Evolutionary conservation across 2,797 vertebrate genomes (phyloP), one percentile per base, ranked within the genome.

Genomic region (Crocodylus rhombifer): DNA sequence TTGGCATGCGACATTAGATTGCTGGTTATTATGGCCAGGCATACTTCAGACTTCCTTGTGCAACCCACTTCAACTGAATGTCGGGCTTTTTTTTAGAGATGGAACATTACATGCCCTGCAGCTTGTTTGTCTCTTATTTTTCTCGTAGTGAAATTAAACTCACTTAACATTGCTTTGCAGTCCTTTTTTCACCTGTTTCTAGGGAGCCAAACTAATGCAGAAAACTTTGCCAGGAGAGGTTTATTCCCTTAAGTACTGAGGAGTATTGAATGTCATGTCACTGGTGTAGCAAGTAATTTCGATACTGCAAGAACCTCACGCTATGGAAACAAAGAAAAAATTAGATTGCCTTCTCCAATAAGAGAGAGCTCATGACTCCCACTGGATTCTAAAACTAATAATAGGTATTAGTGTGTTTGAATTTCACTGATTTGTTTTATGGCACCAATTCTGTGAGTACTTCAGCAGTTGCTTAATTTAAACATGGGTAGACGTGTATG

Each of bases 261-360:
- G 4, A 0, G 1, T 0, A 2, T 1, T 26, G 36, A 1, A 0
- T 36, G 81, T 65, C 0, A 0, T 3, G 0, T 21, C 67, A 57
- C 57, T 36, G 0, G 13, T 18, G 28, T 69, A 55, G 25, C 36
- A 28, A 9, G 36, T 5, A 28, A 23, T n/a, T 71, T 16, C 15
- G 77, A 56, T 36, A 14, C 23, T 56, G 80, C 71, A 71, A 69
- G 26, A 87, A 21, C n/a, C 30, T 67, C 74, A 51, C 58, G 25
- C 1, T 21, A 5, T 77, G 26, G 36, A 0, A 3, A 36, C 3
- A 5, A 28, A 51, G 42, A 51, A 51, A 51, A 51, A 51, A 51
- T 51, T 21, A 73, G 33, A 51, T 73, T 73, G 36, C 69, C 15
- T 36, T 20, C 23, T 21, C 33, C 20, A 7, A 15, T 13, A 21